Evolutionary conservation across 1,140 invertebrate genomes (phyloP).

Genomic region (Telenomus remus): DNA sequence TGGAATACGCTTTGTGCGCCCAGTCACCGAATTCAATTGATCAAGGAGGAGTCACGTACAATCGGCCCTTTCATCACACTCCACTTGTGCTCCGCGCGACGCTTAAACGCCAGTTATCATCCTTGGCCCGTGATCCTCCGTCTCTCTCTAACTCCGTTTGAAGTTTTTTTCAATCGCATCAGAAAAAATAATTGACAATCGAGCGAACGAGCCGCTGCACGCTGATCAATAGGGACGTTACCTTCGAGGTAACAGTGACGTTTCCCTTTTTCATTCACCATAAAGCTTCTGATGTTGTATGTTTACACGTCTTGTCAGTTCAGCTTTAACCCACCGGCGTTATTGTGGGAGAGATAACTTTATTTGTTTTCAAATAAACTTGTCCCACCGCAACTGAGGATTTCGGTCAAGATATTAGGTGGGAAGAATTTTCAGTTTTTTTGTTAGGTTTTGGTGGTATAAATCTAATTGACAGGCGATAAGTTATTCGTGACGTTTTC

Average conservation of each 20-base stretch:
- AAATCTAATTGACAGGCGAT: too few species aligned
- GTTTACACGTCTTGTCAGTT: constrained; percentile 29
- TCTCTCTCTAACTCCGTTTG: constrained; percentile 18
- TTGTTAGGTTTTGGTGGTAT: too few species aligned
- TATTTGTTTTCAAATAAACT: constrained; percentile 51
- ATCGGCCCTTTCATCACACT: constrained; percentile 49
- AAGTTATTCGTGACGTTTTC: too few species aligned
- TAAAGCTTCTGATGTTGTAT: neutral
- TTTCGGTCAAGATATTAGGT: neutral
- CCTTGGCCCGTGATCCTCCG: constrained; percentile 24
- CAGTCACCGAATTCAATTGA: constrained; percentile 56
- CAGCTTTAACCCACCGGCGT: constrained; percentile 23
- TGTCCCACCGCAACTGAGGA: constrained; percentile 14
- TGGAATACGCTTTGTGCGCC: constrained; percentile 55
- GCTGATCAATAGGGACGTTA: constrained; percentile 37
- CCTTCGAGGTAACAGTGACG: constrained; percentile 1
- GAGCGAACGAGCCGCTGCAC: constrained; percentile 1
- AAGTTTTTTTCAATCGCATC: constrained; percentile 27
- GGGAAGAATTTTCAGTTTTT: neutral
- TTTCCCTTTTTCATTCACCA: neutral
- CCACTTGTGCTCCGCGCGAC: constrained; percentile 33
- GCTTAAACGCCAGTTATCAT: constrained; percentile 54
- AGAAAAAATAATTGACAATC: constrained; percentile 38
- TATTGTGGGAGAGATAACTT: constrained; percentile 32
- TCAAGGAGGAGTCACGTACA: constrained; percentile 59